A percentile compares a stretch with the other conserved stretches of the same genome.
Conservation (phyloP, 2,113 vertebrate genomes). For the Rhagologus leucostigma region DNA sequence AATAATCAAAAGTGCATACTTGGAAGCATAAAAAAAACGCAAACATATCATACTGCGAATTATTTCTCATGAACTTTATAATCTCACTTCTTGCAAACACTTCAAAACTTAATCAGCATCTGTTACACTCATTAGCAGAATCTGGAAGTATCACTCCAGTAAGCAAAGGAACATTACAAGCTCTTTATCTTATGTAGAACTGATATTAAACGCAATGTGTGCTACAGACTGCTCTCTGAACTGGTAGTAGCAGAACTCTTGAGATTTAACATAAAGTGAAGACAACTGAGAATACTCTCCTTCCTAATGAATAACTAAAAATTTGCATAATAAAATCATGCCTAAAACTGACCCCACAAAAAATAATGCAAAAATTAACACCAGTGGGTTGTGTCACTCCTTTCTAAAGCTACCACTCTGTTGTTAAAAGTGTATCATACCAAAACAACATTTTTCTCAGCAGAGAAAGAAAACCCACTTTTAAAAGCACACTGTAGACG, state of each 20-base stretch:
- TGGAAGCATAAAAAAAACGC: not conserved
- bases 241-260: not conserved
- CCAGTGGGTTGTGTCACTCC: not conserved
- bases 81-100: not conserved
- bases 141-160: not conserved
- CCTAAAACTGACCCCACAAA: not conserved
- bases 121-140: not conserved
- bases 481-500: not conserved
- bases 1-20: not conserved
- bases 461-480: not conserved
- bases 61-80: not conserved
- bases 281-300: not conserved
- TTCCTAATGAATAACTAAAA: not conserved
- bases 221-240: not conserved
- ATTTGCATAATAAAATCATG: not conserved
- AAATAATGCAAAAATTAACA: not conserved
- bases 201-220: not conserved
- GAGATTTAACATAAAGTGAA: not conserved
- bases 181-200: not conserved
- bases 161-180: not conserved
- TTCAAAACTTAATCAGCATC: not conserved
- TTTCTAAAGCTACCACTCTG: not conserved
- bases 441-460: not conserved
- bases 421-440: not conserved
- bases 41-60: not conserved